Base-by-base conservation (phyloP, 2,797 vertebrate species). In the Schizopygopsis malacanthus region DNA sequence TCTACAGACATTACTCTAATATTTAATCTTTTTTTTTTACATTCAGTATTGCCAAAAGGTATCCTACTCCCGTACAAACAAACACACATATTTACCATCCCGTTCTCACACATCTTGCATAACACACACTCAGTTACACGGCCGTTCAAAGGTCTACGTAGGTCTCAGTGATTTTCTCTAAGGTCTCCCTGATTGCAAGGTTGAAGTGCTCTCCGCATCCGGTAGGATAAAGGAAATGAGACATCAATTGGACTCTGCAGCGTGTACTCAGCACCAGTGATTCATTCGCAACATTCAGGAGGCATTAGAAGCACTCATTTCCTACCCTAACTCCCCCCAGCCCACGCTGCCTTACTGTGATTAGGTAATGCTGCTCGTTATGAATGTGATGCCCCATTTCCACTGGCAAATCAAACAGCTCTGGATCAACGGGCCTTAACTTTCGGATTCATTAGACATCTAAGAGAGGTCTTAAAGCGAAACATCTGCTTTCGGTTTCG, bases 371-470 rank as follows among this genome's bases (percentile, higher is more conserved):
- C 85, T 87, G 88, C 90, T 92, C 90, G 71, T 91, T 91, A 84
- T 70, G 84, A 92, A 90, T 87, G 90, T 85, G 88, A 92, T 89
- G 91, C 89, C 90, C 93, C 89, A 91, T 87, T 93, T 92, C 89
- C 85, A 86, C 86, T 91, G 92, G 92, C 89, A 92, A 92, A 92
- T 91, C 89, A 92, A 89, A 87, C 83, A 76, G 81, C 85, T 87
- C 85, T 87, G 90, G 90, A 90, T 91, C 87, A 88, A 84, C 71
- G 52, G 84, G 61, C 82, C 82, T 88, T 89, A 89, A 90, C 91
- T 89, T 92, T 88, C 87, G 43, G 87, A 92, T 85, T 93, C 91
- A 91, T 92, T 92, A 91, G 81, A 91, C 87, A 91, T 93, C 89
- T 89, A 88, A 92, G 85, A 90, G 73, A 81, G 90, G 90, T 75